These are phyloP conservation scores for Strigamia transsilvanica DNA, from an alignment of 2,888 invertebrate genomes.

Conservation along the genomic window DNA sequence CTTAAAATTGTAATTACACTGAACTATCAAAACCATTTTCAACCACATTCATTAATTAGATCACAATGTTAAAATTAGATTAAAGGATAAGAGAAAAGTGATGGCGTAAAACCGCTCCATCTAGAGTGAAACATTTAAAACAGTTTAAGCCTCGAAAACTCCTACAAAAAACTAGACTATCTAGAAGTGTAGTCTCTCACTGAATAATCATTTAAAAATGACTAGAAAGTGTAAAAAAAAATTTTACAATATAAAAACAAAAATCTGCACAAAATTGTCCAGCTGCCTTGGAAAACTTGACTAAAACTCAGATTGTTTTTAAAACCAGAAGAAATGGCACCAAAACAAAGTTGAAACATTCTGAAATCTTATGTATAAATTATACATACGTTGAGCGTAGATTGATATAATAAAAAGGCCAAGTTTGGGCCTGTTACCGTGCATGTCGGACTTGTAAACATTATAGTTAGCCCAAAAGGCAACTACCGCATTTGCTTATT, in stretches of 20 bases:
- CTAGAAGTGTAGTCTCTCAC: neutral
- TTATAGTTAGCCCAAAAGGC: no score
- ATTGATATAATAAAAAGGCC: neutral
- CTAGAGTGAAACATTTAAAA: neutral
- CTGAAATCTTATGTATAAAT: neutral
- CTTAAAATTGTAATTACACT: constrained; percentile 10
- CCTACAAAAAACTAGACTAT: constrained; percentile 34
- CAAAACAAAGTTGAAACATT: neutral
- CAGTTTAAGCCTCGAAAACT: constrained; percentile 22
- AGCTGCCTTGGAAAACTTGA: neutral
- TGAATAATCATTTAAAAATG: constrained; percentile 31
- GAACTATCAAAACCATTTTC: constrained; percentile 11
- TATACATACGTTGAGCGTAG: neutral
- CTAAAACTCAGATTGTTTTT: neutral
- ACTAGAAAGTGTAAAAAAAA: constrained; percentile 48
- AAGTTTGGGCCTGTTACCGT: no score
- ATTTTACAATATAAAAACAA: neutral
- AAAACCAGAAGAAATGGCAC: neutral
- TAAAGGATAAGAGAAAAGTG: neutral
- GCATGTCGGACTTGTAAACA: no score
- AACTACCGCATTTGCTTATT: no score
- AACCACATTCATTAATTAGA: neutral
- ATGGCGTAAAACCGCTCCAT: neutral
- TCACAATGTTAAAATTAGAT: neutral
- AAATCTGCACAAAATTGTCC: constrained; percentile 29